These are phyloP conservation scores for Drosophila basisetae DNA, from an alignment of 2,888 invertebrate species.

Conservation along the genomic window DNA sequence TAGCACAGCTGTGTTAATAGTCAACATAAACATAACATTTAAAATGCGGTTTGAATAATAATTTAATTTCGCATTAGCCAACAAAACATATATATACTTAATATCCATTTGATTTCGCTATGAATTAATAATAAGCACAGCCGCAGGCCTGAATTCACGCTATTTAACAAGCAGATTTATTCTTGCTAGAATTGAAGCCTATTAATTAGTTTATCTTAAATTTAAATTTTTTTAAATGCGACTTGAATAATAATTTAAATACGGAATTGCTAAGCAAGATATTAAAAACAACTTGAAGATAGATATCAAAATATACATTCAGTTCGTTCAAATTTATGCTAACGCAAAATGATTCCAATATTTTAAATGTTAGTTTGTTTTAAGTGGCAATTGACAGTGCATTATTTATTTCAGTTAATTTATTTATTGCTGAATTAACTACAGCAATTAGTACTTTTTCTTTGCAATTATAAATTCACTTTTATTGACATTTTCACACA, in stretches of 20 bases:
- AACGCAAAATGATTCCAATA: not conserved
- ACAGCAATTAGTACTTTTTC: not conserved
- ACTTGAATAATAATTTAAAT: not conserved
- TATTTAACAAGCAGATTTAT: too few species aligned
- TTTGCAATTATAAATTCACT: not conserved
- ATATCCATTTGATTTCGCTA: not conserved
- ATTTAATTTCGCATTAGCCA: not conserved
- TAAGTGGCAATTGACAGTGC: not conserved
- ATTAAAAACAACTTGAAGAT: not conserved
- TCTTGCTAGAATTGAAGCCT: not conserved
- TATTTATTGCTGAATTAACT: not conserved
- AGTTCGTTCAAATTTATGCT: not conserved
- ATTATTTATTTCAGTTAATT: not conserved
- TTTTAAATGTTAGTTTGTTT: not conserved
- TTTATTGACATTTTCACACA: not conserved
- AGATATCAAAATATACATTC: not conserved
- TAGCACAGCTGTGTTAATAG: conserved; percentile 10
- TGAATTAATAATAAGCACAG: not conserved
- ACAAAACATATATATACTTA: not conserved
- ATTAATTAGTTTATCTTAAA: not conserved
- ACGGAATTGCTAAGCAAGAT: not conserved
- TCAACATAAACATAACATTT: not conserved
- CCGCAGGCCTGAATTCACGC: not conserved
- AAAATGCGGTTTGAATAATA: not conserved
- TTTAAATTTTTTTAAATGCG: not conserved